Evolutionary conservation across 2,888 invertebrate genomes (phyloP).

Genomic region (Pandemis corylana): DNA sequence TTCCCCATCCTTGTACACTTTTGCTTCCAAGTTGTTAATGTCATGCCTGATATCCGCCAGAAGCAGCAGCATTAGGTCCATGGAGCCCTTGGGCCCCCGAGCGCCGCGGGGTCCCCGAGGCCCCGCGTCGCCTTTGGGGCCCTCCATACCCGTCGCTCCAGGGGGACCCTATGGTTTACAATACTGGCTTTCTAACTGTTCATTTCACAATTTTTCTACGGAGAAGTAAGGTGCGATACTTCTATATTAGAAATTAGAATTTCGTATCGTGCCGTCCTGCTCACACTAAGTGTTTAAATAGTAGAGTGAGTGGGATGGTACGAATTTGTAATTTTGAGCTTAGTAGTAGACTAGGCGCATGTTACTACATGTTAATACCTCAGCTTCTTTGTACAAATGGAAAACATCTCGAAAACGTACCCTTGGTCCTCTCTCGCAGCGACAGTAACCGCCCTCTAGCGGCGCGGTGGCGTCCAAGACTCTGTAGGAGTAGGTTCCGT

Average conservation of each 20-base stretch:
- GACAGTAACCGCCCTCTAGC: conserved; percentile 84
- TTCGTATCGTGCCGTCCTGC: too few relatives aligned
- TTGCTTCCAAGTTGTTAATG: conserved; percentile 85
- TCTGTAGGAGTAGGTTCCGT: conserved; percentile 80
- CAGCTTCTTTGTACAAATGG: too few relatives aligned
- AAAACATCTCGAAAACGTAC: conserved; percentile 62
- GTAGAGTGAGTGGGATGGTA: too few relatives aligned
- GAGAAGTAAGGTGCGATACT: too few relatives aligned
- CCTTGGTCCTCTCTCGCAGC: conserved; percentile 87
- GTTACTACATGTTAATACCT: too few relatives aligned
- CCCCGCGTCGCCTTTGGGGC: conserved; percentile 86
- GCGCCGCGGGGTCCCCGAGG: conserved; percentile 84
- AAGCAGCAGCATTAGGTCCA: conserved; percentile 87
- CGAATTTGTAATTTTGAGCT: too few relatives aligned
- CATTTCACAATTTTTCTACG: too few relatives aligned
- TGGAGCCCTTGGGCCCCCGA: conserved; percentile 85
- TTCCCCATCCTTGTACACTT: conserved; percentile 84
- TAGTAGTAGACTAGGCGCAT: too few relatives aligned
- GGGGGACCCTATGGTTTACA: conserved; percentile 81
- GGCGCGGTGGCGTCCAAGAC: conserved; percentile 86
- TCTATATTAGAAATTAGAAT: too few relatives aligned
- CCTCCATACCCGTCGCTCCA: conserved; percentile 86
- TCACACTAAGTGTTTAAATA: too few relatives aligned
- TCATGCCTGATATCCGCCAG: conserved; percentile 87
- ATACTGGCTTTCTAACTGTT: too few relatives aligned